Base-by-base conservation (phyloP, 2,888 invertebrate species). In the Celastrina argiolus region DNA sequence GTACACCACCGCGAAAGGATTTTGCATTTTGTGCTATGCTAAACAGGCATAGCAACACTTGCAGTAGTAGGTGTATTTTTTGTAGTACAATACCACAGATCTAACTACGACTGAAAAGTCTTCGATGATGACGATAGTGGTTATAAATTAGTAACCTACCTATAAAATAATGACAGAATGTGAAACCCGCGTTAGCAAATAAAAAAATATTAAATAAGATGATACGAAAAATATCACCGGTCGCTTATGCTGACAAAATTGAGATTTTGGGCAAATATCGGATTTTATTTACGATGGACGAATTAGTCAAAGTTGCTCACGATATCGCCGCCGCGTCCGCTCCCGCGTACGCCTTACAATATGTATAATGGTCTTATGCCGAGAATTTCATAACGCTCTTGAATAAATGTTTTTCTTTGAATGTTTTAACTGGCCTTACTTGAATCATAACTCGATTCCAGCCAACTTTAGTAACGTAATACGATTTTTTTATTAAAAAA, bases 361-460 rank as follows among this genome's bases (percentile, higher is more conserved):
- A 61, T 22, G 61, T 18, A 22, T 61, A 61, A 36, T 36, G 61
- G 61, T 39, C 61, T 61, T 39, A 61, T 39, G 61, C 18, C 36
- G 36, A 5, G 61, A 36, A 61, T 61, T 61, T 36, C 22, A 14
- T 61, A 12, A 22, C 3, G 22, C 7, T 58, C 31, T 28, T 41
- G 10, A 42, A 58, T 56, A 26, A 65, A 39, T 56, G 56, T 65
- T 58, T 65, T 58, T 7, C 28, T 41, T 42, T 58, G 28, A 41
- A 56, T 58, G 18, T 58, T 65, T 65, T 28, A 74, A 72, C 81
- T 82, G 87, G 86, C 87, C 86, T 85, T 86, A 87, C 75, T 81
- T 82, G 85, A 84, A 82, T 80, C 78, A 81, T 78, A 81, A 78
- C 81, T 83, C 83, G 84, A 87, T 85, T 87, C 86, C 87, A 87